Conservation (phyloP, 2,113 vertebrate genomes). For the Ctenodactylus gundi region DNA sequence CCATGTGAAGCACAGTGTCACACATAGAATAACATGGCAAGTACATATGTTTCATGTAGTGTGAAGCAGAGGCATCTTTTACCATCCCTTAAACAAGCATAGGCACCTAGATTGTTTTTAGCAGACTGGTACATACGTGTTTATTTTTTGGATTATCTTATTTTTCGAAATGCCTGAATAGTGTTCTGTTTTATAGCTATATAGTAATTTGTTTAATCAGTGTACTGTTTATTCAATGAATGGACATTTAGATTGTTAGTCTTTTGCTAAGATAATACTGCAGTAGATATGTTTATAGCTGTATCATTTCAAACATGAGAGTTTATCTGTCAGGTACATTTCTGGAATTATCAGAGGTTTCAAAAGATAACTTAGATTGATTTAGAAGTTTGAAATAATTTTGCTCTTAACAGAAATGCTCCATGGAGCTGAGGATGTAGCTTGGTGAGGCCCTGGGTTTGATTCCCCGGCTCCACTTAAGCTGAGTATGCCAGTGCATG, state of each 20-base stretch:
- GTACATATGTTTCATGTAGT: rapidly evolving
- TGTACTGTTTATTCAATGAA: background rate
- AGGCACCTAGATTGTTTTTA: background rate
- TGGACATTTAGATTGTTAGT: too few relatives aligned
- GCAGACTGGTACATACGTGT: background rate
- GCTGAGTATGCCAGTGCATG: too few relatives aligned
- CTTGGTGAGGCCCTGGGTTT: too few relatives aligned
- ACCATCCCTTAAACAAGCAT: background rate
- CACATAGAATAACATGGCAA: background rate
- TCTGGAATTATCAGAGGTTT: background rate
- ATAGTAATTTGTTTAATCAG: background rate
- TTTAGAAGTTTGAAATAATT: conserved; percentile 3
- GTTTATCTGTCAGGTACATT: background rate
- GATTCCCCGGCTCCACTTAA: too few relatives aligned
- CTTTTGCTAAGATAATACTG: background rate
- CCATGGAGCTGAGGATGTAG: too few relatives aligned
- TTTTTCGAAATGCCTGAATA: background rate
- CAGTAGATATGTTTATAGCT: background rate
- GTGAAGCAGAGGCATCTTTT: background rate
- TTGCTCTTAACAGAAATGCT: background rate
- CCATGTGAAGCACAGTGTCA: too few relatives aligned
- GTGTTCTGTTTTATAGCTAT: background rate
- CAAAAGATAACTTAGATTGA: background rate
- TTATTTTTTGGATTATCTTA: background rate
- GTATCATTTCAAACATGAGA: background rate